A percentile compares a stretch with the other conserved stretches of the same genome.
Conservation (phyloP, 2,113 vertebrate genomes). For the Microcebus ravelobensis region DNA sequence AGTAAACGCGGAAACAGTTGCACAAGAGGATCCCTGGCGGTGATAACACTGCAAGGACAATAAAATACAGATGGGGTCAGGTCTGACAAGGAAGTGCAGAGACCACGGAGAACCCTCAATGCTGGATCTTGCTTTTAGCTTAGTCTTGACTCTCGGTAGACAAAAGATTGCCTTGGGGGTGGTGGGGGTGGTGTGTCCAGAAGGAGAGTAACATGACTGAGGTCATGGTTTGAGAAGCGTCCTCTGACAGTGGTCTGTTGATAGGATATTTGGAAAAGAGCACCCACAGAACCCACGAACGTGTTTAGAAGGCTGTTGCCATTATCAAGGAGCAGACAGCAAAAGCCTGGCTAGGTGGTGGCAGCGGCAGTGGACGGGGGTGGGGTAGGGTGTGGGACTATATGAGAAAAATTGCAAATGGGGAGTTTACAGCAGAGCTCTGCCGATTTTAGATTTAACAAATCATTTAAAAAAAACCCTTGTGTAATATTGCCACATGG, state of each 20-base stretch:
- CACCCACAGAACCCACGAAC: background rate
- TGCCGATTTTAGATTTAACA: background rate
- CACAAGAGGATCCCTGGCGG: rapidly evolving
- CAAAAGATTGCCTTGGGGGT: background rate
- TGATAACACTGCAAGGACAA: background rate
- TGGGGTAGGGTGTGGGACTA: too few relatives aligned
- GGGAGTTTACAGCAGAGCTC: background rate
- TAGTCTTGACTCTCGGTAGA: background rate
- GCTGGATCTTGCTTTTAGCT: background rate
- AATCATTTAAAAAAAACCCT: background rate
- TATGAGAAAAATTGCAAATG: background rate
- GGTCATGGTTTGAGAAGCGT: background rate
- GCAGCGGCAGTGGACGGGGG: background rate
- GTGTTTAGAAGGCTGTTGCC: background rate
- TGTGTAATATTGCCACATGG: background rate
- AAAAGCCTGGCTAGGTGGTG: background rate
- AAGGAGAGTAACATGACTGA: background rate
- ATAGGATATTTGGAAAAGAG: background rate
- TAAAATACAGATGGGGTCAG: background rate
- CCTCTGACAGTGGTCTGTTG: background rate
- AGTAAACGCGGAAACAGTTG: background rate
- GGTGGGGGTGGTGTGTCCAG: rapidly evolving
- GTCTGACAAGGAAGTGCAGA: rapidly evolving
- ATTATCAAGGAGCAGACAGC: background rate
- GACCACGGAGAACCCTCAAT: background rate